Percentiles rank a stretch among this genome's conserved stretches.
phyloP scores from a whole-genome alignment of 1,140 invertebrate species.

The Micrasema longulum region DNA sequence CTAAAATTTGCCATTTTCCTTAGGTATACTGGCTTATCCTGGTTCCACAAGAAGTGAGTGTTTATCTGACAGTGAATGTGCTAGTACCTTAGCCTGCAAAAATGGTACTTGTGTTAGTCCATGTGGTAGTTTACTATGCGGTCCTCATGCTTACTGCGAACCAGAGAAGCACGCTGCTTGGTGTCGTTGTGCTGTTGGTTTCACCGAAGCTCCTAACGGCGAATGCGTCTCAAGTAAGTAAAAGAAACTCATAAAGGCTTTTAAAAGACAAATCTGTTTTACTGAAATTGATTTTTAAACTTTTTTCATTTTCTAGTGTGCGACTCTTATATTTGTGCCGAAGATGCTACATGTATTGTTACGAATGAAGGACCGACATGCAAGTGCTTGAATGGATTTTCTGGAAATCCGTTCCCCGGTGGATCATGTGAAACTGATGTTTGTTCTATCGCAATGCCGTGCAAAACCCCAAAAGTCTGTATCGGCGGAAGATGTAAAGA shows the following conservation, averaged over 20 bases:
- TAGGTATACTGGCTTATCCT: constrained; percentile 55
- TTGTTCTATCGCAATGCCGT: constrained; percentile 81
- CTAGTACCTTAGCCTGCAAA: constrained; percentile 81
- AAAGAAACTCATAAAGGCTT: too few relatives aligned
- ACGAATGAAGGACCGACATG: constrained; percentile 87
- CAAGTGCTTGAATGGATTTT: constrained; percentile 85
- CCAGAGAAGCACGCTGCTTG: constrained; percentile 88
- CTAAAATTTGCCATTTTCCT: neutral
- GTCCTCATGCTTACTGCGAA: constrained; percentile 87
- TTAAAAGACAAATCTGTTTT: too few relatives aligned
- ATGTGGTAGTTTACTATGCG: constrained; percentile 82
- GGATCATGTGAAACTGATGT: constrained; percentile 84
- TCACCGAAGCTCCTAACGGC: constrained; percentile 78
- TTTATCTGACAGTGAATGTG: constrained; percentile 79
- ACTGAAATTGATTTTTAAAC: too few relatives aligned
- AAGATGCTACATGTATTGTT: constrained; percentile 89
- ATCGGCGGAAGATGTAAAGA: constrained; percentile 87
- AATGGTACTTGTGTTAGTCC: constrained; percentile 84
- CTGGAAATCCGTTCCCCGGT: constrained; percentile 91
- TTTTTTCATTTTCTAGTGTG: constrained; percentile 72
- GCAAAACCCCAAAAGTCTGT: constrained; percentile 82
- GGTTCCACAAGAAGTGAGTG: constrained; percentile 73
- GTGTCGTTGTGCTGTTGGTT: constrained; percentile 88
- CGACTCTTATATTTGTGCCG: constrained; percentile 81
- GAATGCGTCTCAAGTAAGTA: constrained; percentile 82